A percentile compares a stretch with the other conserved stretches of the same genome.
phyloP scores from a whole-genome alignment of 1,140 invertebrate species.

The Procambarus clarkii region DNA sequence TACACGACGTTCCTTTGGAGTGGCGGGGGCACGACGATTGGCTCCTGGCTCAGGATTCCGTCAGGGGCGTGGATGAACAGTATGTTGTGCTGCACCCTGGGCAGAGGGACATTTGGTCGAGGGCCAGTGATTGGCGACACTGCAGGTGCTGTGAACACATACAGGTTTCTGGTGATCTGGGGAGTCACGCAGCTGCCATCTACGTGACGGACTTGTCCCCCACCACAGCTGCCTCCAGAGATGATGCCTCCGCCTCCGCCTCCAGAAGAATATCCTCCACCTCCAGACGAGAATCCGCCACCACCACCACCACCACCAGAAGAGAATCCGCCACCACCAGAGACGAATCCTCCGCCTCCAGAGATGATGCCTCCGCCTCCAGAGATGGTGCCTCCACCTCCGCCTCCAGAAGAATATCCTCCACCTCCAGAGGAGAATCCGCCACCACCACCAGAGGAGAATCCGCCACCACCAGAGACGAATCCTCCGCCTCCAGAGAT shows the following conservation, averaged over 20 bases:
- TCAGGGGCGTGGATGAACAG: slow-evolving; percentile 69
- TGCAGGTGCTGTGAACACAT: slow-evolving; percentile 58
- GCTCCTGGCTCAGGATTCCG: background rate
- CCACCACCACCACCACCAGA: background rate
- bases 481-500: background rate
- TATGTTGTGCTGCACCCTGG: slow-evolving; percentile 64
- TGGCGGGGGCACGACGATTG: slow-evolving; percentile 66
- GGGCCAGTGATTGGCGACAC: slow-evolving; percentile 35
- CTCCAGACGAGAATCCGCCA: background rate
- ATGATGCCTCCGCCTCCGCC: background rate
- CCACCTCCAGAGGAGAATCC: slow-evolving; percentile 11
- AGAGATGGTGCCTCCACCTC: background rate
- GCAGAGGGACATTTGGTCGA: slow-evolving; percentile 53
- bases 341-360: slow-evolving; percentile 35
- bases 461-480: background rate
- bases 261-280: background rate
- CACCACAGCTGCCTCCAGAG: slow-evolving; percentile 46
- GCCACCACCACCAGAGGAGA: background rate
- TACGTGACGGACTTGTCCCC: slow-evolving; percentile 53
- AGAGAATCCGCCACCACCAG: background rate
- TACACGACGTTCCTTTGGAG: slow-evolving; percentile 70
- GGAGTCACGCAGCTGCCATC: slow-evolving; percentile 66
- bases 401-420: background rate
- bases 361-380: background rate
- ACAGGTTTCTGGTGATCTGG: slow-evolving; percentile 56